Evolutionary conservation across 2,888 invertebrate genomes (phyloP), one percentile per base, ranked within the genome.

Genomic region (Molorchus minor): DNA sequence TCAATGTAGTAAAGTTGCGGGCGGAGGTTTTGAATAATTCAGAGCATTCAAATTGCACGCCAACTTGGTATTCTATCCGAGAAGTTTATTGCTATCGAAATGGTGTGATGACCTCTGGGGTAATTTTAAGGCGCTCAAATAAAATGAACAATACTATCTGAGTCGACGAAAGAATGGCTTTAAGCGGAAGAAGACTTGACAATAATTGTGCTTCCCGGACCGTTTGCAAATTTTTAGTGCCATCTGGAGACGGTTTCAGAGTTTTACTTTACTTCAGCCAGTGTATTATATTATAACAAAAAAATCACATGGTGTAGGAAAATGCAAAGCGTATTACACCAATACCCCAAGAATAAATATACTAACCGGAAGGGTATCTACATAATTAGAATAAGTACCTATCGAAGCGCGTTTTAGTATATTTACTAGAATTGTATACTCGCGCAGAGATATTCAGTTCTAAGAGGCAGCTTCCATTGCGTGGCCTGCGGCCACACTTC

Each of bases 31-130:
- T 57, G 57, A 57, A 57, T 57, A 51, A 57, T 57, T 57, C 57
- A 60, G 52, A 41, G 40, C 49, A 47, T 60, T 40, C 45, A 40
- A 60, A 52, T 60, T 56, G 56, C 56, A 41, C 35, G 20, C 13
- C 30, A 58, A 58, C 53, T 56, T 52, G 25, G 20, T 41, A 52
- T 60, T 60, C 41, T 13, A 38, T 33, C 36, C 51, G 38, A 30
- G 43, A 30, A 51, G 56, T 57, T 57, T 57, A 57, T 57, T 57
- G 56, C 49, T 57, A 57, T 57, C 56, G 56, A 57, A 57, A 51
- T 44, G 44, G 51, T 51, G 56, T 57, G 56, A 51, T 57, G 56
- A 57, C 49, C 56, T 51, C 44, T 51, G 38, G 41, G 51, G 51
- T 57, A 57, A 57, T 57, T 52, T 52, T 52, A 41, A 30, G 19